Base-by-base conservation (phyloP, 2,113 vertebrate species). In the Odocoileus hemionus region DNA sequence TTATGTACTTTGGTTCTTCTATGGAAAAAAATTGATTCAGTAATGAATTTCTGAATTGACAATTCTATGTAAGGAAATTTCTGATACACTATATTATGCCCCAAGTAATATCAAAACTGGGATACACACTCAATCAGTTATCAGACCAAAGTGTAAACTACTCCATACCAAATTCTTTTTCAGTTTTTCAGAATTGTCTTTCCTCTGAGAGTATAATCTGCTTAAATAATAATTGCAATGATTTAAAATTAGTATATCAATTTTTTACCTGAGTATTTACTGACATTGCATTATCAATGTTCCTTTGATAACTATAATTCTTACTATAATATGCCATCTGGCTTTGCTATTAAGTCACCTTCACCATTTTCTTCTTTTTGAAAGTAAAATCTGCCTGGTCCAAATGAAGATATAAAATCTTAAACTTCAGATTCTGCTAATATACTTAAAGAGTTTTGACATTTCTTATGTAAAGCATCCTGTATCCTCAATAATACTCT, bases 211-310 rank as follows among this genome's bases (percentile, higher is more conserved):
- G 0, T 89, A 0, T 16, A 54, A 86, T 1, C 3, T 98, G 23
- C 55, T 28, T 96, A 97, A 96, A 86, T 91, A 80, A 26, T 10
- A 94, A 96, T 21, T 86, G 30, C 58, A 98, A 97, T 89, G 11
- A 97, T 91, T 6, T 88, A 9, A 92, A 83, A 82, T 95, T 97
- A 97, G 10, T 25, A 23, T 91, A 17, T 21, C 14, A 15, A 13
- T 54, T 95, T 19, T 95, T 93, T 78, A 67, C 86, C 86, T 96
- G 36, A 11, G 25, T 90, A 87, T 94, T 4, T 45, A 43, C 1
- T 83, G 19, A 94, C 47, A 61, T 1, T 64, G 0, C 25, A 47
- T 7, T 92, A 86, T 64, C 93, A 45, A 7, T 85, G 0, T 43
- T 95, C 74, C 7, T 82, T 3, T 50, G 54, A 91, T 83, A 92